Evolutionary conservation across 2,797 vertebrate species (phyloP), one percentile per base, ranked within the genome.

Genomic region (Oreochromis mossambicus): DNA sequence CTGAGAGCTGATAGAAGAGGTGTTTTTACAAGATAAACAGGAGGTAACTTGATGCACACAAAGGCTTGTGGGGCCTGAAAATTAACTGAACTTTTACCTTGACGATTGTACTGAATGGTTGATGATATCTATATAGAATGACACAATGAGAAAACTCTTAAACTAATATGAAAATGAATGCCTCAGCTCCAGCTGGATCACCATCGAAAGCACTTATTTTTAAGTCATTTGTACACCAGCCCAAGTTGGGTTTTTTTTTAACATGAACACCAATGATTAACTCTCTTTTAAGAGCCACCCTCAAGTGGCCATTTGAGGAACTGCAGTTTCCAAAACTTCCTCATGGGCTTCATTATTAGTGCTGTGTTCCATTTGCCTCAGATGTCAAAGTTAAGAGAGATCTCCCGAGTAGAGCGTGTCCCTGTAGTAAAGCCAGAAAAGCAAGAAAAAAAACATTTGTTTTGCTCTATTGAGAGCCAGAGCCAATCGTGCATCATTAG

Each of bases 1-100:
- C 66, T 1, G 78, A 86, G 88, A 91, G 80, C 87, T 84, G 83
- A 32, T 36, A 79, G 36, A 24, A 5, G 75, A 86, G 54, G 61
- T 75, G 73, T 66, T 86, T 86, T 86, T 55, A 82, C 46, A 77
- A 82, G 50, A 50, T 32, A 55, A 78, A 84, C 73, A 77, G 50
- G 63, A 77, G 73, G 78, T 68, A 87, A 41, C 68, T 26, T 61
- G 66, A 76, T 29, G 76, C 66, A 54, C 80, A 63, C 10, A 80
- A 48, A 75, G 19, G 68, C 68, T 2, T 75, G 68, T 5, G 3
- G 38, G 54, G 58, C 46, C 70, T 70, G 58, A 21, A 55, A 17
- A 84, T 41, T 26, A 87, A 83, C 84, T 82, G 68, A 73, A 83
- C 38, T 56, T 13, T 55, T 68, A 70, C 24, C 14, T 73, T 26